Evolutionary conservation across 2,113 vertebrate species (phyloP).

Genomic region (Myotis davidii): DNA sequence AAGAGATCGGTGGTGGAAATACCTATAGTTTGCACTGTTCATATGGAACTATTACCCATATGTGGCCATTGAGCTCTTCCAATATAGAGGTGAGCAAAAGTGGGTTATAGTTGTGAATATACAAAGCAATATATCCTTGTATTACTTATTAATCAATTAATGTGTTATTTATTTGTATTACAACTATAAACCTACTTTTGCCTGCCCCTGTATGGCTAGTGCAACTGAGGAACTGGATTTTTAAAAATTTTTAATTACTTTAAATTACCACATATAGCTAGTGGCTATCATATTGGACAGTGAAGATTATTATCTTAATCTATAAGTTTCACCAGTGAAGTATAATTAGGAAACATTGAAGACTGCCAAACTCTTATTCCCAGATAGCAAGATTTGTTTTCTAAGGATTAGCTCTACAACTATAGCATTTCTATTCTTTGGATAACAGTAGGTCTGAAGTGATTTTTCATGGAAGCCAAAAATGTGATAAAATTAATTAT

Average conservation of each 20-base stretch:
- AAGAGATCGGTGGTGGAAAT: not conserved
- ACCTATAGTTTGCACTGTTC: not conserved
- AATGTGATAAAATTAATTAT: not conserved
- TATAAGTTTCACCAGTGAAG: not conserved
- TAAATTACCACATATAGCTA: not conserved
- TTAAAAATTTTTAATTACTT: not conserved
- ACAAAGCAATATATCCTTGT: not conserved
- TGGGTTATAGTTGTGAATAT: not conserved
- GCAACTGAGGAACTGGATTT: not conserved
- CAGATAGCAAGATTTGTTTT: not conserved
- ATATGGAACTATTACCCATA: not conserved
- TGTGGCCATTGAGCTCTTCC: not conserved
- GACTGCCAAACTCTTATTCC: not conserved
- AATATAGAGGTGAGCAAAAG: not conserved
- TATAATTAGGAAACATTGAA: not conserved
- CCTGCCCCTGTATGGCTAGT: not conserved
- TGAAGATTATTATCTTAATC: not conserved
- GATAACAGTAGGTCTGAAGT: not conserved
- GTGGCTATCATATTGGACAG: not conserved
- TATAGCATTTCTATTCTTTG: not conserved
- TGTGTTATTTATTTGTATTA: not conserved
- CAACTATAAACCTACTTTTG: not conserved
- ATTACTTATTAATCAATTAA: not conserved
- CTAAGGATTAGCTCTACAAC: not conserved
- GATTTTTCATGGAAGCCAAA: conserved; percentile 20